Evolutionary conservation across 2,113 vertebrate species (phyloP).

Genomic region (Progne subis): DNA sequence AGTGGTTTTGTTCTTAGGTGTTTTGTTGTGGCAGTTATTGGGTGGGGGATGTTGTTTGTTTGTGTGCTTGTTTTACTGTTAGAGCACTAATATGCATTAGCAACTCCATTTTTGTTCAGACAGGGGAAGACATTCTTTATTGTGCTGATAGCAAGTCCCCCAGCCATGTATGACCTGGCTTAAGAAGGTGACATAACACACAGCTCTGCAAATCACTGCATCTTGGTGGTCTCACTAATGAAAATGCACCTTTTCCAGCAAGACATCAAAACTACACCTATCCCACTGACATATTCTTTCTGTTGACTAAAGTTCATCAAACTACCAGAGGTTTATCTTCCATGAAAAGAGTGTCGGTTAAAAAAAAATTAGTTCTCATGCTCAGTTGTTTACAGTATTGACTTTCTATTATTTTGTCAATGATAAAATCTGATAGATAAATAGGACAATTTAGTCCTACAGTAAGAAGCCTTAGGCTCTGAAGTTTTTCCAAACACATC

Average conservation of each 20-base stretch:
- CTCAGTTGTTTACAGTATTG: not conserved
- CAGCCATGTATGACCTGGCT: not conserved
- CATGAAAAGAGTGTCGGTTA: not conserved
- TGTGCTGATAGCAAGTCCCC: not conserved
- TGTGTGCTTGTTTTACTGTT: not conserved
- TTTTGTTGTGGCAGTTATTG: not conserved
- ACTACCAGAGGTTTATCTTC: not conserved
- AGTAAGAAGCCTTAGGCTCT: not conserved
- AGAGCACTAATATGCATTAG: not conserved
- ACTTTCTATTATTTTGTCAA: not conserved
- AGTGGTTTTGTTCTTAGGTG: not conserved
- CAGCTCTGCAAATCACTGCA: not conserved
- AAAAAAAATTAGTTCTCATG: not conserved
- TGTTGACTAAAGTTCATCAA: not conserved
- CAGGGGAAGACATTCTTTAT: not conserved
- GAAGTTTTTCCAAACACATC: not conserved
- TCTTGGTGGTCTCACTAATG: not conserved
- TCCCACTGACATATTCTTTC: not conserved
- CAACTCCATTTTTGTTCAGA: not conserved
- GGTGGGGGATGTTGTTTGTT: not conserved
- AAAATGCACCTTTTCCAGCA: not conserved
- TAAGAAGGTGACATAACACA: not conserved
- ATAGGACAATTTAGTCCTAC: not conserved
- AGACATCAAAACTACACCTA: not conserved
- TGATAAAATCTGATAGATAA: not conserved